Evolutionary conservation across 1,140 invertebrate genomes (phyloP).

Genomic region (Penaeus indicus): DNA sequence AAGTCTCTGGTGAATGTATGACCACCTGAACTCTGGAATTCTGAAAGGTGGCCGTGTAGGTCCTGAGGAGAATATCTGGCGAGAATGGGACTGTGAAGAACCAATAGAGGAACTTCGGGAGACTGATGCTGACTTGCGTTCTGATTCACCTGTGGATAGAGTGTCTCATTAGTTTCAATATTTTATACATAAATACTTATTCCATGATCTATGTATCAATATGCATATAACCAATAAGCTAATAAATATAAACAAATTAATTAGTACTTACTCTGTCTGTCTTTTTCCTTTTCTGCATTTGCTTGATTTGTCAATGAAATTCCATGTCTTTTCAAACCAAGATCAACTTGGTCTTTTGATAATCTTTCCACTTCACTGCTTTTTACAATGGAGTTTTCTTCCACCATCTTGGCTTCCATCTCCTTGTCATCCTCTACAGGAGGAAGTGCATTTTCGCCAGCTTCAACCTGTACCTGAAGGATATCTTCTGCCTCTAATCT

Average conservation of each 20-base stretch:
- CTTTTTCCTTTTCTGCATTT: conserved; percentile 54
- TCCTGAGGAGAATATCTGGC: conserved; percentile 88
- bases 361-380: conserved; percentile 2
- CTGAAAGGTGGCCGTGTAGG: conserved; percentile 96
- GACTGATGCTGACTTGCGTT: conserved; percentile 61
- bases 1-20: conserved; percentile 96
- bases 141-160: conserved; percentile 42
- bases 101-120: conserved; percentile 65
- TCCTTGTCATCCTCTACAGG: conserved; percentile 33
- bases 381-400: not conserved
- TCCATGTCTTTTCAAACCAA: conserved; percentile 50
- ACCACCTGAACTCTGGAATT: conserved; percentile 99
- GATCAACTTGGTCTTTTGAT: conserved; percentile 52
- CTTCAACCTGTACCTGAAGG: too few species aligned
- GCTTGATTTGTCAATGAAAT: conserved; percentile 39
- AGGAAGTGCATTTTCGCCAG: too few species aligned
- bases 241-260: not conserved
- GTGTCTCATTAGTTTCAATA: not conserved
- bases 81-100: conserved; percentile 61
- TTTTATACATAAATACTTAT: not conserved
- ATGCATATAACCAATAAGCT: not conserved
- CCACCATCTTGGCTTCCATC: not conserved
- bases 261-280: conserved; percentile 52
- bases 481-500: too few species aligned
- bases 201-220: not conserved